Evolutionary conservation across 2,888 invertebrate genomes (phyloP), one percentile per base, ranked within the genome.

Genomic region (Pseudoips prasinana): DNA sequence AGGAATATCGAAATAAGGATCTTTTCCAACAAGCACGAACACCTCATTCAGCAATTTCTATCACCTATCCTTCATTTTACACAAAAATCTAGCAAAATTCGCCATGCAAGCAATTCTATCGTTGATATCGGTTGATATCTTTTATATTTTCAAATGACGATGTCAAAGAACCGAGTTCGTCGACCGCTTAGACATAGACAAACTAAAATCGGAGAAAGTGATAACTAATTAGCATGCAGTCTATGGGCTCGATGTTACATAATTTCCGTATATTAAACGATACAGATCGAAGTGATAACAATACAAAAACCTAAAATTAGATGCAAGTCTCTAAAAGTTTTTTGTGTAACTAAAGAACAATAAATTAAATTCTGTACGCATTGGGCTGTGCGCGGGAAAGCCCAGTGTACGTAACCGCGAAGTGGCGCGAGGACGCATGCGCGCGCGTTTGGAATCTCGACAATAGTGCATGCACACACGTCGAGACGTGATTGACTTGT

Each of bases 361-460:
- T 33, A 28, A 32, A 36, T 35, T 30, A 36, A 33, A 59, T 58
- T 55, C 50, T 36, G 37, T 43, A 31, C 44, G 50, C 55, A 45
- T 45, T 40, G 45, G 42, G 35, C 19, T 25, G 29, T 46, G 47
- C 35, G 47, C 59, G 64, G 66, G 68, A 69, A 68, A 68, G 58
- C 58, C 62, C 60, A 28, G 25, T 37, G 52, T 53, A 53, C 46
- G 58, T 61, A 64, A 65, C 64, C 58, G 52, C 57, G 29, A 72
- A 62, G 63, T 72, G 60, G 76, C 69, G 66, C 77, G 77, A 79
- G 79, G 78, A 69, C 78, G 57, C 55, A 42, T 51, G 38, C 42
- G 50, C 42, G 50, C 65, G 38, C 59, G 60, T 44, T 53, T 44
- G 47, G 59, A 67, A 70, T 69, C 57, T 31, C 28, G 40, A 45